Base-by-base conservation (phyloP, 2,888 invertebrate species). In the Celastrina argiolus region DNA sequence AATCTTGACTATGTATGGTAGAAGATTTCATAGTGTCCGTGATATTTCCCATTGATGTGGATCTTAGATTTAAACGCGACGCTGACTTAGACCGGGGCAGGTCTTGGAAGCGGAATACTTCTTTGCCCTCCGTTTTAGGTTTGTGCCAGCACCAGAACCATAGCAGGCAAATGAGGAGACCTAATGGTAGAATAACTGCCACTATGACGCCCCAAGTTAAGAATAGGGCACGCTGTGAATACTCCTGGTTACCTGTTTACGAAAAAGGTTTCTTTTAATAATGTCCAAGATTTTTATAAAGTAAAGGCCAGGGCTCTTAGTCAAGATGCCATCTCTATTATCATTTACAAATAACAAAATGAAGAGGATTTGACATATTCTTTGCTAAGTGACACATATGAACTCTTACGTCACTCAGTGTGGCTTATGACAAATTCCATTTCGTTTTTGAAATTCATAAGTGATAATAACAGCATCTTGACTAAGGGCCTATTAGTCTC, bases 131-230 rank as follows among this genome's bases (percentile, higher is more conserved):
- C 84, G 91, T 90, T 83, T 81, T 89, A 78, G 88, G 91, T 85
- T 87, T 93, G 87, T 84, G 73, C 83, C 93, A 92, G 80, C 93
- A 93, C 89, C 92, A 93, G 84, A 93, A 93, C 92, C 93, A 94
- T 71, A 92, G 83, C 65, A 93, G 92, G 80, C 93, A 93, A 77
- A 93, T 91, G 75, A 93, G 91, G 80, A 93, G 92, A 70, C 92
- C 83, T 82, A 92, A 82, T 74, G 96, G 96, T 78, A 95, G 87
- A 83, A 96, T 92, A 75, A 96, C 93, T 77, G 93, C 94, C 80
- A 94, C 79, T 82, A 96, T 94, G 85, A 96, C 92, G 79, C 94
- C 95, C 86, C 94, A 93, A 74, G 95, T 94, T 79, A 94, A 92
- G 88, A 95, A 95, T 73, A 95, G 94, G 75, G 94, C 91, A 76